Percentiles rank a stretch among this genome's conserved stretches.
Conservation (phyloP, 1,140 invertebrate species). For the Calliphora vicina region DNA sequence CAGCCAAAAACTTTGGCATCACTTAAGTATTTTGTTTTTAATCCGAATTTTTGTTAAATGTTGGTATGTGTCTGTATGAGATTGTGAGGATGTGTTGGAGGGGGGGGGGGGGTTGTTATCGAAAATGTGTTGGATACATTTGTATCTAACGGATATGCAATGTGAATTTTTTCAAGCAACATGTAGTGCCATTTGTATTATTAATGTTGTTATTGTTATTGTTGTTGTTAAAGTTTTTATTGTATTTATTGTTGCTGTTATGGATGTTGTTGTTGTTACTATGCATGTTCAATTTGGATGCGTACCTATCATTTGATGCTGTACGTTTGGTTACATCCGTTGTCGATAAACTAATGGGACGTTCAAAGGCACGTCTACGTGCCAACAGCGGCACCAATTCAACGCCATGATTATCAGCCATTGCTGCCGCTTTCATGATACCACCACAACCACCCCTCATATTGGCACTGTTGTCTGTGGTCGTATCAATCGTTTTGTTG, state of each 20-base stretch:
- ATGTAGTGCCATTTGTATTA: constrained; percentile 55
- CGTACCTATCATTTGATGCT: constrained; percentile 62
- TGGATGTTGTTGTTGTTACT: constrained; percentile 41
- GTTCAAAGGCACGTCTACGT: constrained; percentile 61
- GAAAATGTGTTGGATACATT: too few species aligned
- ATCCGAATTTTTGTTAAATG: too few species aligned
- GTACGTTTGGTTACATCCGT: constrained; percentile 69
- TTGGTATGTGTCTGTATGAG: too few species aligned
- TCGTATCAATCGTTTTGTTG: constrained; percentile 31
- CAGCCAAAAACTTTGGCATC: too few species aligned
- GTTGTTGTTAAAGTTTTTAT: constrained; percentile 51
- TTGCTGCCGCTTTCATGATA: constrained; percentile 30
- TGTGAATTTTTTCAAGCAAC: constrained; percentile 45
- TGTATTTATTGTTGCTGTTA: constrained; percentile 53
- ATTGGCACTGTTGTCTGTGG: constrained; percentile 35
- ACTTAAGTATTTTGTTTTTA: too few species aligned
- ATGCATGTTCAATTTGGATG: constrained; percentile 46
- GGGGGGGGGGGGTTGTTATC: too few species aligned
- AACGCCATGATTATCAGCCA: constrained; percentile 61
- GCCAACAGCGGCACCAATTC: constrained; percentile 72
- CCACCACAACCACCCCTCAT: constrained; percentile 56
- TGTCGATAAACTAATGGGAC: constrained; percentile 64
- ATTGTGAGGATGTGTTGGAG: too few species aligned
- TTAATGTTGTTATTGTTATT: constrained; percentile 52
- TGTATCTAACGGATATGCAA: constrained; percentile 42